Evolutionary conservation across 2,797 vertebrate genomes (phyloP), one percentile per base, ranked within the genome.

Genomic region (Siniperca undulata): DNA sequence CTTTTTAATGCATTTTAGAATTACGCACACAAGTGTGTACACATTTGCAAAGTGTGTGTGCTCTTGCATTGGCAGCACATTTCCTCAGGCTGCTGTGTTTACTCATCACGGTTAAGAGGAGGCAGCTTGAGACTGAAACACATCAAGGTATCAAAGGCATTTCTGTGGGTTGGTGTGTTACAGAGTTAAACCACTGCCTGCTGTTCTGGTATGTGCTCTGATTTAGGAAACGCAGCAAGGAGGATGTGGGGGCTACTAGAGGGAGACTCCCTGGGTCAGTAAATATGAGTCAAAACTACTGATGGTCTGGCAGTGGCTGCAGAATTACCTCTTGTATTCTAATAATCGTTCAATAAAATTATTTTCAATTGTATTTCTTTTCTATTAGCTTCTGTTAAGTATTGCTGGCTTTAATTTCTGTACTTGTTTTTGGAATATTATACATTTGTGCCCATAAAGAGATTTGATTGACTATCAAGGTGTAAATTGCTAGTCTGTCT

Each of bases 141-240:
- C 90, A 90, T 91, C 88, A 91, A 92, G 91, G 86, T 95, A 94
- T 94, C 94, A 94, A 94, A 95, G 93, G 91, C 92, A 93, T 94
- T 95, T 94, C 91, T 94, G 93, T 92, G 93, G 91, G 93, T 83
- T 90, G 84, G 87, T 91, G 89, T 89, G 91, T 91, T 92, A 86
- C 88, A 74, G 92, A 92, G 91, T 92, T 86, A 93, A 93, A 94
- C 92, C 90, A 74, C 92, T 90, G 90, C 95, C 94, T 94, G 94
- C 94, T 95, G 94, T 92, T 95, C 92, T 93, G 94, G 93, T 95
- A 95, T 95, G 94, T 86, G 88, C 90, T 90, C 89, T 91, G 93
- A 91, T 94, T 93, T 92, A 90, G 86, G 88, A 92, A 94, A 89
- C 55, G 8, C 90, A 79, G 84, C 75, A 36, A 83, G 86, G 86